These are phyloP conservation scores for Phrynosoma blainvillii DNA, from an alignment of 2,113 vertebrate genomes.

Conservation along the genomic window DNA sequence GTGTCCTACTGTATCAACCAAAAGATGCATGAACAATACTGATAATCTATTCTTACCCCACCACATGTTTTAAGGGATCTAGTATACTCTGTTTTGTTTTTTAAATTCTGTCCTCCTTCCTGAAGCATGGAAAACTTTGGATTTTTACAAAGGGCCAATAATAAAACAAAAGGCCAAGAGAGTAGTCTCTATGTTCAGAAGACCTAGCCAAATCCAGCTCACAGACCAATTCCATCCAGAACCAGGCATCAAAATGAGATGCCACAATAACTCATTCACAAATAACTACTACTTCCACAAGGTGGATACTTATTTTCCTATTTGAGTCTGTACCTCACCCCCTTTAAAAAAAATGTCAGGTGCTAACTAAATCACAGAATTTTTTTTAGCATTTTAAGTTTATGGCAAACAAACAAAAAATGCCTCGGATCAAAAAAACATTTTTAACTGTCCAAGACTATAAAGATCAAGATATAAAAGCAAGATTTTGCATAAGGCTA, in stretches of 20 bases:
- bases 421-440: not conserved
- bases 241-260: not conserved
- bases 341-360: too few relatives aligned
- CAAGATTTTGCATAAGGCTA: conserved; percentile 63
- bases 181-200: not conserved
- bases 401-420: not conserved
- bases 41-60: not conserved
- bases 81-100: not conserved
- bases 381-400: not conserved
- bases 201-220: not conserved
- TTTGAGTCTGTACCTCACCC: too few relatives aligned
- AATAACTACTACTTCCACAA: not conserved
- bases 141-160: not conserved
- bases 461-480: not conserved
- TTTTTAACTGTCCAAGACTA: not conserved
- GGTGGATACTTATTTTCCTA: not conserved
- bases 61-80: not conserved
- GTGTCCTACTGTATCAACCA: too few relatives aligned
- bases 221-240: not conserved
- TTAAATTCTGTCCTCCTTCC: not conserved
- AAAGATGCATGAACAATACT: not conserved
- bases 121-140: not conserved
- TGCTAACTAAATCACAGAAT: too few relatives aligned
- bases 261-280: not conserved
- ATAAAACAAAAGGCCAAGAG: not conserved